These are phyloP conservation scores for Telmatherina bonti DNA, from an alignment of 2,797 vertebrate genomes.

Conservation along the genomic window DNA sequence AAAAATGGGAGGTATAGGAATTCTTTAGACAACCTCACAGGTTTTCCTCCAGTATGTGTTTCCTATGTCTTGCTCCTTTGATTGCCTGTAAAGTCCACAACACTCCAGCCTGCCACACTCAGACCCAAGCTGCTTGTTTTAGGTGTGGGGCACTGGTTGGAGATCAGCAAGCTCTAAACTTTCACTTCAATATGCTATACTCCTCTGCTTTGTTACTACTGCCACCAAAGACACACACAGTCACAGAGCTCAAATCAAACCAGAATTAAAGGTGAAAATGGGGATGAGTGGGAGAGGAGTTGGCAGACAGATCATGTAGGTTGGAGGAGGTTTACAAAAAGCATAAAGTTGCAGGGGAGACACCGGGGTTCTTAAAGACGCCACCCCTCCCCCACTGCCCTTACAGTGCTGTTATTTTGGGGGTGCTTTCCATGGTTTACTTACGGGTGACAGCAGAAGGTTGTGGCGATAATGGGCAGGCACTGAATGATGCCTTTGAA, in stretches of 20 bases:
- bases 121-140: constrained; percentile 27
- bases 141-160: background rate
- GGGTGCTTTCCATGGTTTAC: constrained; percentile 65
- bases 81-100: constrained; percentile 36
- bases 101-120: constrained; percentile 16
- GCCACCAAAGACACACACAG: constrained; percentile 53
- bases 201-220: constrained; percentile 52
- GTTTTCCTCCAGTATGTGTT: constrained; percentile 62
- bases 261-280: constrained; percentile 47
- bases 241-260: constrained; percentile 52
- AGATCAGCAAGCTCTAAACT: constrained; percentile 24
- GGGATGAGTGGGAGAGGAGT: constrained; percentile 34
- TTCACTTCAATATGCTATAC: constrained; percentile 10
- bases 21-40: constrained; percentile 27
- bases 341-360: constrained; percentile 24
- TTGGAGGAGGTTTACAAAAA: constrained; percentile 26
- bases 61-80: constrained; percentile 53
- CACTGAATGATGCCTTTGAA: constrained; percentile 82
- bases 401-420: constrained; percentile 48
- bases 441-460: constrained; percentile 86
- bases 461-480: constrained; percentile 83
- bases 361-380: constrained; percentile 48
- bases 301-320: constrained; percentile 29
- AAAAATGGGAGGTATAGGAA: background rate
- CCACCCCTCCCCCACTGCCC: constrained; percentile 41